A percentile compares a stretch with the other conserved stretches of the same genome.
Conservation (phyloP, 1,140 invertebrate species). For the Physella acuta region DNA sequence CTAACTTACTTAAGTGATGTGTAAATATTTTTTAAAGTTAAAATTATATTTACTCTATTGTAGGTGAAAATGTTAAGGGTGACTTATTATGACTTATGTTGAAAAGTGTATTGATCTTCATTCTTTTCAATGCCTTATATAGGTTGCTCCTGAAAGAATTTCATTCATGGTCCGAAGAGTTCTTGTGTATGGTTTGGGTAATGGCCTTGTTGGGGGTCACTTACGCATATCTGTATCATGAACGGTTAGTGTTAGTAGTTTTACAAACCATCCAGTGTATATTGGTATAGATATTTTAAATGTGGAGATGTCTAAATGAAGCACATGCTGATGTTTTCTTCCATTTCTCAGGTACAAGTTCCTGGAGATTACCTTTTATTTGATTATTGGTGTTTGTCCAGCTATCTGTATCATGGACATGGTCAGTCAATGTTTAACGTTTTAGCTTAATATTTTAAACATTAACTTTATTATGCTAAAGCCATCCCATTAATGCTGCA, state of each 20-base stretch:
- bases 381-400: constrained; percentile 85
- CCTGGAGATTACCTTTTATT: constrained; percentile 85
- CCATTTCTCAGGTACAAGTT: constrained; percentile 73
- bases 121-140: too few species aligned
- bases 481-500: too few species aligned
- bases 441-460: too few species aligned
- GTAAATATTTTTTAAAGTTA: too few species aligned
- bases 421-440: constrained; percentile 61
- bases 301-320: background rate
- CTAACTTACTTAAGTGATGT: too few species aligned
- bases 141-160: constrained; percentile 60
- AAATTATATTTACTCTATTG: too few species aligned
- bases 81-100: too few species aligned
- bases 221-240: constrained; percentile 90
- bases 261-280: background rate
- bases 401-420: constrained; percentile 65
- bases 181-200: constrained; percentile 82
- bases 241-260: constrained; percentile 65
- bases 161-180: constrained; percentile 65
- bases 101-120: too few species aligned
- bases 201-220: constrained; percentile 81
- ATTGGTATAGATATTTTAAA: background rate
- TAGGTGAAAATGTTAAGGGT: too few species aligned
- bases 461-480: too few species aligned
- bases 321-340: background rate